Base-by-base conservation (phyloP, 2,797 vertebrate genomes). In the Enteromius thamalakanensis region DNA sequence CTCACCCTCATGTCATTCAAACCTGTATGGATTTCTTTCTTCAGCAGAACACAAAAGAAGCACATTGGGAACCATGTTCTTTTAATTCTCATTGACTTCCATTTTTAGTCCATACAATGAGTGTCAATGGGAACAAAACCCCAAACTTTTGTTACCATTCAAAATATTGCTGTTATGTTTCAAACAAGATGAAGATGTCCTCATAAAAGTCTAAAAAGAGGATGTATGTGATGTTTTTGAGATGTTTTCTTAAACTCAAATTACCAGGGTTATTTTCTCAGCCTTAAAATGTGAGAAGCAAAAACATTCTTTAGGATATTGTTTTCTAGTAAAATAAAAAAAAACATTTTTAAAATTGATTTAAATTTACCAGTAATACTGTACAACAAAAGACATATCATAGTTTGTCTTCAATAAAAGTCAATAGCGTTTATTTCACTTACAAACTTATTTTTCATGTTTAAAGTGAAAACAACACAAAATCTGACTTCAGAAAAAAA, bases 1-100 rank as follows among this genome's bases (percentile, higher is more conserved):
- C 40, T 77, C 17, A 64, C 58, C 26, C 19, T 67, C 26, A 47
- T 34, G 11, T 67, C 76, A 37, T 79, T 67, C 21, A 37, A 75
- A 14, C 60, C 42, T 32, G 11, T 45, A 26, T 65, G 26, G 21
- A 49, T 14, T 78, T 32, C 26, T 62, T 47, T 77, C 15, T 47
- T 77, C 19, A n/a, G 37, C 42, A 14, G 42, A 64, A 26, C 34
- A 26, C 34, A 75, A 75, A 75, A 58, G 12, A 1, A 5, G 21
- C 19, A 40, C 23, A 6, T 23, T 75, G 72, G 15, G 15, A 10
- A 42, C n/a, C 29, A n/a, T 29, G 17, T 47, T 6, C 7, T 34
- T 72, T 55, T 32, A 58, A 14, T 64, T 78, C 17, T 26, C 58
- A 77, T 21, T 29, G 37, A 29, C 37, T 37, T 45, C n/a, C 23